Percentiles rank a stretch among this genome's conserved stretches.
These are phyloP conservation scores for Torymus auratus DNA, from an alignment of 2,888 invertebrate species.

Conservation along the genomic window DNA sequence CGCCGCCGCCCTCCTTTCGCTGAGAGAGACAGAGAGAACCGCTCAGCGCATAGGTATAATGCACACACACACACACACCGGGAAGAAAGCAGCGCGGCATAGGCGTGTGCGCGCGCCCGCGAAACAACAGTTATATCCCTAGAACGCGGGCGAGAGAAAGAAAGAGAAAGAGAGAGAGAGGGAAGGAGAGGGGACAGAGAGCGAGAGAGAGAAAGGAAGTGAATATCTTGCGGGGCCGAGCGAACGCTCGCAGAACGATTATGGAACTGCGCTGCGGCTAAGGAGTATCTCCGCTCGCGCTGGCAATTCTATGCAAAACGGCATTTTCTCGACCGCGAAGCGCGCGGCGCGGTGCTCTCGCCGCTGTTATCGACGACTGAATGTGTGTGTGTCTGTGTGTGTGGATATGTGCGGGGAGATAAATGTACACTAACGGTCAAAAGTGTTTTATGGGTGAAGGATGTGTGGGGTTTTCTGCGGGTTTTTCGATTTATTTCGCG, in stretches of 20 bases:
- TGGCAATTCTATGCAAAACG: slow-evolving; percentile 57
- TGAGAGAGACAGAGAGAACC: slow-evolving; percentile 48
- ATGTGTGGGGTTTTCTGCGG: too few relatives aligned
- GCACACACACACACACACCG: too few relatives aligned
- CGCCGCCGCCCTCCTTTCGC: slow-evolving; percentile 61
- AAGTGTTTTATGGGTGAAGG: too few relatives aligned
- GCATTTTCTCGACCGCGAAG: slow-evolving; percentile 35
- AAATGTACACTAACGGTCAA: too few relatives aligned
- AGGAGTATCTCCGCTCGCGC: slow-evolving; percentile 19
- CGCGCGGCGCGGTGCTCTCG: too few relatives aligned
- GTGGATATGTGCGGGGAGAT: too few relatives aligned
- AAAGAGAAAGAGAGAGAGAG: background rate
- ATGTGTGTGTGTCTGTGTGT: too few relatives aligned
- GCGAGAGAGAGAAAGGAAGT: slow-evolving; percentile 12
- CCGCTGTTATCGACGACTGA: too few relatives aligned
- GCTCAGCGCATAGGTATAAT: slow-evolving; percentile 26
- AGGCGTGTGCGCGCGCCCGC: slow-evolving; percentile 36
- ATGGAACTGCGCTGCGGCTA: slow-evolving; percentile 20
- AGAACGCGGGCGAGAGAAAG: slow-evolving; percentile 25
- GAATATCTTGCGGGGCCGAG: background rate
- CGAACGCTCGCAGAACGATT: slow-evolving; percentile 23
- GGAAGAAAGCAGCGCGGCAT: background rate
- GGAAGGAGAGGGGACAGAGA: background rate
- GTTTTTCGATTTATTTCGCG: too few relatives aligned
- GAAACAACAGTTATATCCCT: slow-evolving; percentile 57